Percentiles rank a stretch among this genome's conserved stretches.
These are phyloP conservation scores for Sprattus sprattus DNA, from an alignment of 2,113 vertebrate genomes.

Conservation along the genomic window DNA sequence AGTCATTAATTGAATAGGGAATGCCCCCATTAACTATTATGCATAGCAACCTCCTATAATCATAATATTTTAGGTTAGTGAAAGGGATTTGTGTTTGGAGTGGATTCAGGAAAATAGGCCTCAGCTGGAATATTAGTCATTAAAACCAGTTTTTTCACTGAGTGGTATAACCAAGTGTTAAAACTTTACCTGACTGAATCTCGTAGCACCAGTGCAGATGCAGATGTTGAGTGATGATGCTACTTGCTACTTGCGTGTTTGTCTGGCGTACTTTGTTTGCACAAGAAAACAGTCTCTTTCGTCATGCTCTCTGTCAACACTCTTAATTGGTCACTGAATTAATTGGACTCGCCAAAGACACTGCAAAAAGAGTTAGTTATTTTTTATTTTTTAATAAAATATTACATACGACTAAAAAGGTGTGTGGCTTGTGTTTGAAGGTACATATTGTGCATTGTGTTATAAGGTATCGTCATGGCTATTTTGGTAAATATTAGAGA, in stretches of 20 bases:
- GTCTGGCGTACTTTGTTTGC: background rate
- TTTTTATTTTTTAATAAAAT: conserved; percentile 33
- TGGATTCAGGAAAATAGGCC: background rate
- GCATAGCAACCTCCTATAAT: background rate
- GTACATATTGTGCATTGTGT: background rate
- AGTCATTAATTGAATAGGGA: background rate
- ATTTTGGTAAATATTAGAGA: background rate
- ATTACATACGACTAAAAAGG: background rate
- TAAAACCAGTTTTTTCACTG: background rate
- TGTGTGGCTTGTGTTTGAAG: background rate
- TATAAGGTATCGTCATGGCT: background rate
- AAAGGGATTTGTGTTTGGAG: background rate
- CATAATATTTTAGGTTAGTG: background rate
- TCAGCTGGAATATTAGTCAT: background rate
- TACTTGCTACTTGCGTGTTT: background rate
- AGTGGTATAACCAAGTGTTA: background rate
- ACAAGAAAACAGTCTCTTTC: background rate
- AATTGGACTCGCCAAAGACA: conserved; percentile 20
- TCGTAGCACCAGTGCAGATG: background rate
- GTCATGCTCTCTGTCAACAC: background rate
- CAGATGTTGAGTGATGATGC: background rate
- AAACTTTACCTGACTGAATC: background rate
- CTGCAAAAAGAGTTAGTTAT: conserved; percentile 20
- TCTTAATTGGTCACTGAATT: background rate
- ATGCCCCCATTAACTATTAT: background rate